These are phyloP conservation scores for Montipora cactus DNA, from an alignment of 64 coral and sea anemone species.

Conservation along the genomic window DNA sequence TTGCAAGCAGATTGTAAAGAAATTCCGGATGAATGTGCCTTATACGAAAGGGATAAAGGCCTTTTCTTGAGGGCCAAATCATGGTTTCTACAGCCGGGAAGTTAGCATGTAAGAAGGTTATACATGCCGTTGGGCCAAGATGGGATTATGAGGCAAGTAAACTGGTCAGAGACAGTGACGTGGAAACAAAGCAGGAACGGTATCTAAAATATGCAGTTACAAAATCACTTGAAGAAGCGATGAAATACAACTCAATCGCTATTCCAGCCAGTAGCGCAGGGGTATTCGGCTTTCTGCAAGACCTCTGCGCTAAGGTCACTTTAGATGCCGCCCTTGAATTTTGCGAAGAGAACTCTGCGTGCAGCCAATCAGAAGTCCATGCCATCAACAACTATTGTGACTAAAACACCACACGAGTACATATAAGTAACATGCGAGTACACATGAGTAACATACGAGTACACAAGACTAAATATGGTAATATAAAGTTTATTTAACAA, in stretches of 20 bases:
- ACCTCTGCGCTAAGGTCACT: constrained; percentile 49
- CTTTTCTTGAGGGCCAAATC: constrained; percentile 39
- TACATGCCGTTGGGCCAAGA: constrained; percentile 68
- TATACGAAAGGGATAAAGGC: neutral
- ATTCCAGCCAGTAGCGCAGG: constrained; percentile 78
- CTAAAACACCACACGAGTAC: too few species aligned
- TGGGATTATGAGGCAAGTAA: neutral
- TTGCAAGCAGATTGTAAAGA: constrained; percentile 42
- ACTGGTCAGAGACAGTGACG: neutral
- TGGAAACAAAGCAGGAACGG: neutral
- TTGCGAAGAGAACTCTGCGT: constrained; percentile 17
- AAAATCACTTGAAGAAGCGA: constrained; percentile 64
- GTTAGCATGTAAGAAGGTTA: constrained; percentile 60
- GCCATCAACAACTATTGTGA: constrained; percentile 18
- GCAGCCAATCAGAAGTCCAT: constrained; percentile 46
- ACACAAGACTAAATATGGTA: too few species aligned
- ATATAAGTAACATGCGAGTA: too few species aligned
- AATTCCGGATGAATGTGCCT: constrained; percentile 67
- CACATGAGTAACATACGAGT: too few species aligned
- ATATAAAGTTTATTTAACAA: too few species aligned
- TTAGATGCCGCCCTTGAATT: constrained; percentile 54
- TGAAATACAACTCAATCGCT: constrained; percentile 49
- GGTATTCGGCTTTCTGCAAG: constrained; percentile 52
- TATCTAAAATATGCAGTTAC: constrained; percentile 1
- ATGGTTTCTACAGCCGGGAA: constrained; percentile 41